These are phyloP conservation scores for Mus pahari DNA, from an alignment of 2,113 vertebrate species.

Conservation along the genomic window DNA sequence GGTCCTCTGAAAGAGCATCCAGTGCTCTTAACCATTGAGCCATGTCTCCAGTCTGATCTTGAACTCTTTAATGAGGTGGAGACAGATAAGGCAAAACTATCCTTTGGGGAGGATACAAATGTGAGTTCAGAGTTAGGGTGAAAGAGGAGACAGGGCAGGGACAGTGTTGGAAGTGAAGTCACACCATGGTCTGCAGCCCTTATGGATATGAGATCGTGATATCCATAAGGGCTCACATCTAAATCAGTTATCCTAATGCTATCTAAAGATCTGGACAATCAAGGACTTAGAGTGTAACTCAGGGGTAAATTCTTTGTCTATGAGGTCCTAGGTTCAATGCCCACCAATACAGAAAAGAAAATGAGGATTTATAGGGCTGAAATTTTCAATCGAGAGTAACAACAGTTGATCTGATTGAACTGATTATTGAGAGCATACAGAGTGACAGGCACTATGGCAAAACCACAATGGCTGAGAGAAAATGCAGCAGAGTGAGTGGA, in stretches of 20 bases:
- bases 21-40: background rate
- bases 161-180: constrained; percentile 23
- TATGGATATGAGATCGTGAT: background rate
- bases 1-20: background rate
- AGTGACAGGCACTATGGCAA: background rate
- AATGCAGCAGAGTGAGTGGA: background rate
- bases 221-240: background rate
- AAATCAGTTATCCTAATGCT: background rate
- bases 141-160: background rate
- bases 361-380: background rate
- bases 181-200: background rate
- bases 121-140: background rate
- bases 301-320: background rate
- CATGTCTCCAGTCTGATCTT: background rate
- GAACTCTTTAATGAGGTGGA: constrained; percentile 22
- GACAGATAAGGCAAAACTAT: background rate
- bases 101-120: background rate
- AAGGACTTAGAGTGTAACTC: background rate
- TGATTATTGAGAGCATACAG: background rate
- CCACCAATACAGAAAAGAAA: background rate
- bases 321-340: background rate
- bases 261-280: background rate
- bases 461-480: background rate
- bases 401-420: no score
- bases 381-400: background rate